Percentiles rank a stretch among this genome's conserved stretches.
Conservation (phyloP, 2,888 invertebrate genomes). For the Cheilosia pagana region DNA sequence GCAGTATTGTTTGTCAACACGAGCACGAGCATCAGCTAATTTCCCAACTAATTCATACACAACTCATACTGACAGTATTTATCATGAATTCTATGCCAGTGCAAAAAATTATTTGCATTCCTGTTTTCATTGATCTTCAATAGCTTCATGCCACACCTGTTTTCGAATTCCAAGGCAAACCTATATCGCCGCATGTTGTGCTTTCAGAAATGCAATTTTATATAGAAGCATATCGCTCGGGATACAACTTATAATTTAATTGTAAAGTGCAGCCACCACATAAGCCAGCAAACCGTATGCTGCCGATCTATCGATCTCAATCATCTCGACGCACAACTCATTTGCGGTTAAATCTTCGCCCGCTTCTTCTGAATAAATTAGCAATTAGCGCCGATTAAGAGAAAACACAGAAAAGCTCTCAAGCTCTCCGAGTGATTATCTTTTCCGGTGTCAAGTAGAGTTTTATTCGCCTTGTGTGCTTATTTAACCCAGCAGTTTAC, state of each 20-base stretch:
- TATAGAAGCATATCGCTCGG: no score
- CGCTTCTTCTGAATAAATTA: constrained; percentile 39
- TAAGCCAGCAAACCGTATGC: background rate
- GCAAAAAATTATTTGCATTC: no score
- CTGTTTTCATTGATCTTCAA: no score
- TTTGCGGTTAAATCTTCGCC: constrained; percentile 13
- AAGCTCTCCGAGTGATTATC: constrained; percentile 45
- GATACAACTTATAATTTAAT: background rate
- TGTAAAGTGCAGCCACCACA: constrained; percentile 30
- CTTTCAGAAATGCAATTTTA: no score
- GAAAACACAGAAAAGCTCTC: constrained; percentile 50
- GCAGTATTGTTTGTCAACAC: no score
- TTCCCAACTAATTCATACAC: no score
- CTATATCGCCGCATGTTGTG: no score
- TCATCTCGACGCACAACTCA: constrained; percentile 10
- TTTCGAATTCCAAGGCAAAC: no score
- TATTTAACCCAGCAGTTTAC: constrained; percentile 23
- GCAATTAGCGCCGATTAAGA: constrained; percentile 51
- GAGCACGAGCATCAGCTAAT: no score
- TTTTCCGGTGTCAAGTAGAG: constrained; percentile 13
- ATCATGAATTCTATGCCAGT: no score
- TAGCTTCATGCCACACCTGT: no score
- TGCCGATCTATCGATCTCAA: background rate
- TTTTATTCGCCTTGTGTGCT: constrained; percentile 10
- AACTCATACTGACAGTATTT: no score